phyloP scores from a whole-genome alignment of 2,113 vertebrate species.

The Peromyscus californicus region DNA sequence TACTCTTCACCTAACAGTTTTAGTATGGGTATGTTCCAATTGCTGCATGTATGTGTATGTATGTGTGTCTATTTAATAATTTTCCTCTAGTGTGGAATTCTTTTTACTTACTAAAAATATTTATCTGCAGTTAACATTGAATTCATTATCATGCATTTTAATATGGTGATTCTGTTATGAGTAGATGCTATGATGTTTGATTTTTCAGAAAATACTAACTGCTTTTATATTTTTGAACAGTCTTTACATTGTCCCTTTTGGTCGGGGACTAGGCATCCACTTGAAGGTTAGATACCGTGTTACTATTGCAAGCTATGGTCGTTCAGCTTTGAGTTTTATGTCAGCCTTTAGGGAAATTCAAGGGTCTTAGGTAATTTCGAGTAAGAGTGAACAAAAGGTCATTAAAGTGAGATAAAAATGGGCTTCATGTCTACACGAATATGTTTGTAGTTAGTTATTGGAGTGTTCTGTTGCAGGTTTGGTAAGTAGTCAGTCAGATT shows the following conservation, averaged over 20 bases:
- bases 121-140: conserved; percentile 42
- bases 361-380: conserved; percentile 3
- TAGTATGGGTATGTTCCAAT: background rate
- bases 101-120: conserved; percentile 49
- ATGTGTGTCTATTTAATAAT: no score
- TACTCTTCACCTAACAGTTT: background rate
- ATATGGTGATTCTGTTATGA: background rate
- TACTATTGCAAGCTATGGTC: conserved; percentile 5
- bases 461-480: background rate
- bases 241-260: conserved; percentile 34
- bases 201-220: conserved; percentile 21
- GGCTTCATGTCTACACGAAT: background rate
- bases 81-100: no score
- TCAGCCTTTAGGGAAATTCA: background rate
- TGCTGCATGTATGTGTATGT: no score
- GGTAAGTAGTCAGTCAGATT: conserved; percentile 11
- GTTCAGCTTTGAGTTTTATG: conserved; percentile 23
- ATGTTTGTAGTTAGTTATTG: background rate
- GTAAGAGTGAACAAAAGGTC: conserved; percentile 21
- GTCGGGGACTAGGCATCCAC: background rate
- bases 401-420: conserved; percentile 16
- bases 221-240: background rate
- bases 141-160: background rate
- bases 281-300: background rate
- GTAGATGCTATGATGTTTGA: conserved; percentile 28